Evolutionary conservation across 2,113 vertebrate species (phyloP).

Genomic region (Caloenas nicobarica): DNA sequence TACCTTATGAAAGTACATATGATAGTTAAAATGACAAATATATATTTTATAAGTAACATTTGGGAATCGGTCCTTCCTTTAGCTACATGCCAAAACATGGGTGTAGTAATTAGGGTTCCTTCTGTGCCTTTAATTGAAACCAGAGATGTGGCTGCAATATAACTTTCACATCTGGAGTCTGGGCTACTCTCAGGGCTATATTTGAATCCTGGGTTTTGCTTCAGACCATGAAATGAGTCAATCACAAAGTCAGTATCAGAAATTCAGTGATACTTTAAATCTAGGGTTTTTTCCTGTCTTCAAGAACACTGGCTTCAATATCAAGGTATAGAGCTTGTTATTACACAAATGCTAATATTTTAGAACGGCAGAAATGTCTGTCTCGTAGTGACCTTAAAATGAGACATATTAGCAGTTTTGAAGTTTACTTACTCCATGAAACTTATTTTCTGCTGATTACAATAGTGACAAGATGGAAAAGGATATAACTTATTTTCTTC

Average conservation of each 20-base stretch:
- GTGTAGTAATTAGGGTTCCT: not conserved
- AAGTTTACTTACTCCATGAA: not conserved
- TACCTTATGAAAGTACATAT: slow-evolving; percentile 9
- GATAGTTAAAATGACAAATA: slow-evolving; percentile 39
- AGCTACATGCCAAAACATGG: not conserved
- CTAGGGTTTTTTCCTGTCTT: not conserved
- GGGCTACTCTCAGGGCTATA: not conserved
- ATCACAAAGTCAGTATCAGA: not conserved
- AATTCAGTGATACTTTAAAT: not conserved
- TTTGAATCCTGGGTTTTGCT: slow-evolving; percentile 4
- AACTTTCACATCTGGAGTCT: slow-evolving; percentile 21
- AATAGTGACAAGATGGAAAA: not conserved
- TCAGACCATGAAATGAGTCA: not conserved
- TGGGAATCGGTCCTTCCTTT: slow-evolving; percentile 10
- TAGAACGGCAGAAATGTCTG: not conserved
- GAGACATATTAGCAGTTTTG: not conserved
- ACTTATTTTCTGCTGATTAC: not conserved
- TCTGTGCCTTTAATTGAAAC: slow-evolving; percentile 2
- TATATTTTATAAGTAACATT: slow-evolving; percentile 3
- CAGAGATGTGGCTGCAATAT: not conserved
- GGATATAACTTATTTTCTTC: not conserved
- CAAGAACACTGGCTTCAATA: not conserved
- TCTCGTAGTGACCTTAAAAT: not conserved
- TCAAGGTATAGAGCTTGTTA: not conserved
- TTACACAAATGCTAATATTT: not conserved